phyloP scores from a whole-genome alignment of 2,113 vertebrate species.

The Ptilonorhynchus violaceus region DNA sequence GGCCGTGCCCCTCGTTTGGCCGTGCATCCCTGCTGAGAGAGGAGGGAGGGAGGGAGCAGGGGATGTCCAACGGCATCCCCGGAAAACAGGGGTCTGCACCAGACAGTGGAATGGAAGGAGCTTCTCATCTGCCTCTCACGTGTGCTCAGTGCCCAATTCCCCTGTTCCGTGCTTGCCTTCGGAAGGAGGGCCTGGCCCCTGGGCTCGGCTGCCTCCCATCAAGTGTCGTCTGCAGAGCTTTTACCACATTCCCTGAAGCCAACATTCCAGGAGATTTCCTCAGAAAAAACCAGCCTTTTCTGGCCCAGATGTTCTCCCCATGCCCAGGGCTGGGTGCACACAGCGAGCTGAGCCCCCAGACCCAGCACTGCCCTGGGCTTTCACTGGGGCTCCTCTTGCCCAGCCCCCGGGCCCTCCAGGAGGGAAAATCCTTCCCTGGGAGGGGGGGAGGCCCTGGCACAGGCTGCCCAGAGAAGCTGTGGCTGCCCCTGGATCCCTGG shows the following conservation, averaged over 20 bases:
- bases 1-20: not conserved
- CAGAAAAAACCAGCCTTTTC: not conserved
- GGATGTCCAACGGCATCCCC: not conserved
- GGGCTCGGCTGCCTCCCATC: not conserved
- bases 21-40: not conserved
- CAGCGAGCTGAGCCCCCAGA: rapidly evolving
- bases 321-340: not conserved
- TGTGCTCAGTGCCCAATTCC: rapidly evolving
- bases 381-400: not conserved
- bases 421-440: not conserved
- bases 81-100: not conserved
- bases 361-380: not conserved
- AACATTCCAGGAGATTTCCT: not conserved
- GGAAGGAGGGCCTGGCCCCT: rapidly evolving
- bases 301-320: not conserved
- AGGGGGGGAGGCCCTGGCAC: not conserved
- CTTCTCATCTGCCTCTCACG: rapidly evolving
- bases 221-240: not conserved
- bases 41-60: not conserved
- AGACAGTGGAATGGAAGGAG: rapidly evolving
- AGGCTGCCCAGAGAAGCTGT: not conserved
- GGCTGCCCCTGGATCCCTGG: not conserved
- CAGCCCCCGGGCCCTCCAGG: not conserved
- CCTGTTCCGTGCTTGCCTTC: rapidly evolving
- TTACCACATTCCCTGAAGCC: rapidly evolving